Conservation (phyloP, 2,797 vertebrate species). For the Pelobates cultripes region DNA sequence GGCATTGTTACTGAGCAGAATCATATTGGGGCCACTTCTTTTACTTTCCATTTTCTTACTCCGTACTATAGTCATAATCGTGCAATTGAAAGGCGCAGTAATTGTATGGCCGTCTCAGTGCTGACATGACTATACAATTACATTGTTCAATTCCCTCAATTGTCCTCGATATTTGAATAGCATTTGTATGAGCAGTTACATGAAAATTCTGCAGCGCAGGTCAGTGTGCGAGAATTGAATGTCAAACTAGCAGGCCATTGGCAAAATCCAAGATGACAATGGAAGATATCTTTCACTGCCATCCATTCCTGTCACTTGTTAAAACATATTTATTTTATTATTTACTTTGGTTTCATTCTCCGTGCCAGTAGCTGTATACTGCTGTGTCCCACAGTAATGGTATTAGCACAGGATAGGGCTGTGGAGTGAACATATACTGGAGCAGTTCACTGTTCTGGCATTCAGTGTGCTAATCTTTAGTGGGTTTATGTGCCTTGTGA, state of each 20-base stretch:
- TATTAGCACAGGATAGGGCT: too few species aligned
- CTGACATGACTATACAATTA: conserved; percentile 76
- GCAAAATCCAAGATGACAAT: too few species aligned
- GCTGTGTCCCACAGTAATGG: too few species aligned
- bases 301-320: too few species aligned
- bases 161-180: conserved; percentile 72
- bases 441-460: too few species aligned
- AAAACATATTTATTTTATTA: too few species aligned
- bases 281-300: too few species aligned
- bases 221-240: conserved; percentile 63
- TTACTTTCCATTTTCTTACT: conserved; percentile 70
- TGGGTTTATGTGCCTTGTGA: too few species aligned
- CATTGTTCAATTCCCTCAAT: conserved; percentile 74
- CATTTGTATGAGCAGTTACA: conserved; percentile 73
- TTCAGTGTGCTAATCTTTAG: too few species aligned
- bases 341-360: too few species aligned
- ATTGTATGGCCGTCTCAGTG: conserved; percentile 75
- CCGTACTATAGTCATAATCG: conserved; percentile 70
- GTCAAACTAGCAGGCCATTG: neutral
- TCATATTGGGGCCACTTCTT: conserved; percentile 71
- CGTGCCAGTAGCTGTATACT: too few species aligned
- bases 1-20: conserved; percentile 75
- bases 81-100: conserved; percentile 73
- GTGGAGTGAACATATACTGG: too few species aligned
- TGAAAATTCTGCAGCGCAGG: conserved; percentile 82